phyloP scores from a whole-genome alignment of 2,113 vertebrate genomes.

The Herpetotheres cachinnans region DNA sequence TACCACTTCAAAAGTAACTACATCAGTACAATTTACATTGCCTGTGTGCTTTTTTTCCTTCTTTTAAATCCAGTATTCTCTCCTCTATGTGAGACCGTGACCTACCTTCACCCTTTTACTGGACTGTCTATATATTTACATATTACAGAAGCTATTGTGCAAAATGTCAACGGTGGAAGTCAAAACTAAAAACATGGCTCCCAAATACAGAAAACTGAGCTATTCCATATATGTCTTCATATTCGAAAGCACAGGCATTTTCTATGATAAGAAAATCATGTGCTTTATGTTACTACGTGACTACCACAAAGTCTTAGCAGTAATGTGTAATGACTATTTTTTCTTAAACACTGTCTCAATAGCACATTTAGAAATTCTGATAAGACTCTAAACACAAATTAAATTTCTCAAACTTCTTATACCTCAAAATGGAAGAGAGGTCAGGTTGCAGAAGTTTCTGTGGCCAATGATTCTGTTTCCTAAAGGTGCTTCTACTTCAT shows the following conservation, averaged over 20 bases:
- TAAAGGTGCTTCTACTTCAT: neutral
- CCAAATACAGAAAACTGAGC: neutral
- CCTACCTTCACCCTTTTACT: neutral
- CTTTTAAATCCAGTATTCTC: neutral
- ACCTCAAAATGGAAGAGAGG: neutral
- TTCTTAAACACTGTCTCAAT: neutral
- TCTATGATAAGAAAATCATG: neutral
- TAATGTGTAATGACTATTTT: neutral
- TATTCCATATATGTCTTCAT: neutral
- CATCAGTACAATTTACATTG: conserved; percentile 16
- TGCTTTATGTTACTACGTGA: neutral
- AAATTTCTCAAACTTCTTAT: neutral
- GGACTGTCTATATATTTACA: neutral
- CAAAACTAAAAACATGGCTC: neutral
- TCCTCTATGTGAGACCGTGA: neutral
- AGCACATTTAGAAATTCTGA: neutral
- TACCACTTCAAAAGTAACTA: conserved; percentile 70
- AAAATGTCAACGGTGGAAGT: neutral
- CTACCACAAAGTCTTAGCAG: neutral
- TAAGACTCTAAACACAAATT: neutral
- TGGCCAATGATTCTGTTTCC: neutral
- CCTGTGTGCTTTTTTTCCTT: neutral
- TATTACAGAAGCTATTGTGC: neutral
- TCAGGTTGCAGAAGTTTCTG: neutral
- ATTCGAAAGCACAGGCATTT: neutral